Evolutionary conservation across 2,797 vertebrate genomes (phyloP).

Genomic region (Taeniopygia guttata): DNA sequence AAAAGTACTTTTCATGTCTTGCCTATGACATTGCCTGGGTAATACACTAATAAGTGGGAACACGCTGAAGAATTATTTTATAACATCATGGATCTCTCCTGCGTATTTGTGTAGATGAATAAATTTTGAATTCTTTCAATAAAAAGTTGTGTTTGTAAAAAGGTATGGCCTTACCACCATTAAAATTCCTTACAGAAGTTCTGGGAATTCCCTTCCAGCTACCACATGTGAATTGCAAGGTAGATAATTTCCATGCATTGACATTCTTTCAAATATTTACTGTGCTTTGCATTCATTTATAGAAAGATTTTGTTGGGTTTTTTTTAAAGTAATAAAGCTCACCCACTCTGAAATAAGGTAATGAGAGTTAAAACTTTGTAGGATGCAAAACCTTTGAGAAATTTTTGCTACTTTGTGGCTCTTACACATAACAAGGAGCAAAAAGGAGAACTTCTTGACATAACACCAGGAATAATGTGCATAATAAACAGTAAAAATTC

Average conservation of each 20-base stretch:
- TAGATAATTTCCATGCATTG: background rate
- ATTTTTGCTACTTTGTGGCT: background rate
- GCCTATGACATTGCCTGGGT: background rate
- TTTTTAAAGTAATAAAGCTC: background rate
- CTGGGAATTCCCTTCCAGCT: background rate
- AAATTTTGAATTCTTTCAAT: background rate
- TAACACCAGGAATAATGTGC: background rate
- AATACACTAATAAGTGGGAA: background rate
- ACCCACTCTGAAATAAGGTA: background rate
- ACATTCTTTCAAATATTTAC: background rate
- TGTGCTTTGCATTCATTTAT: background rate
- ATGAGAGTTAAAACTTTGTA: background rate
- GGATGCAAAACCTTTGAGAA: background rate
- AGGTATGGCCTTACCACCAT: background rate
- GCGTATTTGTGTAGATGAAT: fast-evolving
- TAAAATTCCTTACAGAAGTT: background rate
- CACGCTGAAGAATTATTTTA: background rate
- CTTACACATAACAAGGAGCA: background rate
- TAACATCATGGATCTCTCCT: background rate
- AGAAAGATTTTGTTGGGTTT: background rate
- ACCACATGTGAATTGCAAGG: background rate
- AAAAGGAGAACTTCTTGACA: background rate
- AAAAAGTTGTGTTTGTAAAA: background rate
- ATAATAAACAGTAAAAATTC: background rate
- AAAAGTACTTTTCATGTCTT: background rate